These are phyloP conservation scores for Chauna torquata DNA, from an alignment of 2,113 vertebrate species.

Conservation along the genomic window DNA sequence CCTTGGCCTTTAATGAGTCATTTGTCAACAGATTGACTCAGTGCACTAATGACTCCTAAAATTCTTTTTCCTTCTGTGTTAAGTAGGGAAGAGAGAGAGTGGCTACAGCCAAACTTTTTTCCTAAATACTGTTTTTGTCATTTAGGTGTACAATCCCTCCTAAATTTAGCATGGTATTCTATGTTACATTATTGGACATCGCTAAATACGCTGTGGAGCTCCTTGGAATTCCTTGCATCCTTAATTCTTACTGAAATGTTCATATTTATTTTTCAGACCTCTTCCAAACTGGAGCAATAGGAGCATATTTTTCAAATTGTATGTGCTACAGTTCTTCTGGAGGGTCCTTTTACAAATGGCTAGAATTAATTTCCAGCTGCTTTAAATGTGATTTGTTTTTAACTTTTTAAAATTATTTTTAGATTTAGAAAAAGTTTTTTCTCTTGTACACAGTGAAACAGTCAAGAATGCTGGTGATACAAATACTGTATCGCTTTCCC, in stretches of 20 bases:
- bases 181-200: neutral
- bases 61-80: neutral
- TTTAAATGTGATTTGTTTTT: accelerated
- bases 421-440: neutral
- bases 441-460: neutral
- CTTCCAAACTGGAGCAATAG: neutral
- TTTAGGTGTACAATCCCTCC: neutral
- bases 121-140: neutral
- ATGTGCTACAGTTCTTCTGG: neutral
- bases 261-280: neutral
- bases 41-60: neutral
- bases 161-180: neutral
- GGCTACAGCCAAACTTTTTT: neutral
- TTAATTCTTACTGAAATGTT: neutral
- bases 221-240: neutral
- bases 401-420: neutral
- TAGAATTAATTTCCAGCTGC: neutral
- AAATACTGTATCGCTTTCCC: neutral
- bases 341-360: neutral
- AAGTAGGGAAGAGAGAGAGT: neutral
- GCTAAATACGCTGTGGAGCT: neutral
- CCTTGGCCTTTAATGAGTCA: neutral
- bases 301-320: neutral
- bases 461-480: neutral
- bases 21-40: neutral